Conservation (phyloP, 2,797 vertebrate species). For the Lacerta agilis region DNA sequence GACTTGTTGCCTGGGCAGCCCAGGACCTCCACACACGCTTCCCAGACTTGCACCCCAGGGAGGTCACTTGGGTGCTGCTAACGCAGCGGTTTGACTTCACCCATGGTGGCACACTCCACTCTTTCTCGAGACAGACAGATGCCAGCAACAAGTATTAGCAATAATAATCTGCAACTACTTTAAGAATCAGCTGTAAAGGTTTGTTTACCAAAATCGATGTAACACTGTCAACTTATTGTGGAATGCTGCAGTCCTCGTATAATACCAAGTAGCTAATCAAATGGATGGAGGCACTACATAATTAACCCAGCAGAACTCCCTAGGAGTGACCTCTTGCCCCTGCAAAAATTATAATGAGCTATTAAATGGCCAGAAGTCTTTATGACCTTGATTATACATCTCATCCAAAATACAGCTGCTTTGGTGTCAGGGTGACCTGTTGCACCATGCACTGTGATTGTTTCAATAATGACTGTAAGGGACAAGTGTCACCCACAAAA, state of each 20-base stretch:
- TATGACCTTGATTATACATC: conserved; percentile 53
- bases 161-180: too few relatives aligned
- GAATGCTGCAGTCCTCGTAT: neutral
- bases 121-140: too few relatives aligned
- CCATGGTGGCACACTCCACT: too few relatives aligned
- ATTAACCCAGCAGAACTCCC: conserved; percentile 60
- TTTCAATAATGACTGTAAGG: conserved; percentile 61
- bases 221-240: neutral
- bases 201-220: too few relatives aligned
- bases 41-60: too few relatives aligned
- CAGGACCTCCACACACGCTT: too few relatives aligned
- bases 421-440: conserved; percentile 50
- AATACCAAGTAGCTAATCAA: conserved; percentile 49
- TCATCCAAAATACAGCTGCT: conserved; percentile 34
- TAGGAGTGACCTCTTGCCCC: conserved; percentile 45
- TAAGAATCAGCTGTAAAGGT: too few relatives aligned
- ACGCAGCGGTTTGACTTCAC: too few relatives aligned
- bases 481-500: conserved; percentile 52
- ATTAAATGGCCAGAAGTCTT: conserved; percentile 39
- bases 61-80: too few relatives aligned
- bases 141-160: too few relatives aligned
- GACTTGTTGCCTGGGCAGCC: too few relatives aligned
- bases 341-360: conserved; percentile 19
- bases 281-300: conserved; percentile 54
- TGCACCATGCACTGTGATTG: conserved; percentile 42